Evolutionary conservation across 2,113 vertebrate genomes (phyloP).

Genomic region (Periophthalmodon schlosseri): DNA sequence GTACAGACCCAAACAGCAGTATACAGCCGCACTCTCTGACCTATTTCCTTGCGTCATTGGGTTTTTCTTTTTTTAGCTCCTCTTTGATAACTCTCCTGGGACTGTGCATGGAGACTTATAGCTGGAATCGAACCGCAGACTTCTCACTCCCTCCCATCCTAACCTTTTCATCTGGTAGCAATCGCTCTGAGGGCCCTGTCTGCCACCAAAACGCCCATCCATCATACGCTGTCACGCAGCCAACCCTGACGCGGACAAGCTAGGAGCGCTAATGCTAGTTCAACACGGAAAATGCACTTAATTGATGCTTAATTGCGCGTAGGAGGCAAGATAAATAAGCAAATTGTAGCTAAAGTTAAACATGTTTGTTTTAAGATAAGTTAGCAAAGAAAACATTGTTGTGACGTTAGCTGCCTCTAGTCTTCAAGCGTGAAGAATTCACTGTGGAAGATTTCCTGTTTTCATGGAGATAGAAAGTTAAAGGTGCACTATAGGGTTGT

Average conservation of each 20-base stretch:
- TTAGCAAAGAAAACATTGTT: conserved; percentile 49
- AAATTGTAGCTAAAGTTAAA: conserved; percentile 36
- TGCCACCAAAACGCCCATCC: conserved; percentile 76
- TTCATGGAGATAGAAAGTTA: too few relatives aligned
- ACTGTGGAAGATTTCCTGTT: too few relatives aligned
- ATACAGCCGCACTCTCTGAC: background rate
- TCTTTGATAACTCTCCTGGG: conserved; percentile 35
- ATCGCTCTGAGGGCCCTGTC: conserved; percentile 70
- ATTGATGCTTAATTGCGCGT: conserved; percentile 68
- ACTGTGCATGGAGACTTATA: conserved; percentile 37
- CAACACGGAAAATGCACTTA: conserved; percentile 76
- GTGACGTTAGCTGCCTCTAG: conserved; percentile 30
- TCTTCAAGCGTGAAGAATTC: conserved; percentile 64
- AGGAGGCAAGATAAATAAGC: conserved; percentile 45
- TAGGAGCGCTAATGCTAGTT: conserved; percentile 67
- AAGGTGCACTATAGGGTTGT: too few relatives aligned
- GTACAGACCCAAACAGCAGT: background rate
- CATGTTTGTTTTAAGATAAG: conserved; percentile 64
- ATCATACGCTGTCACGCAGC: conserved; percentile 75
- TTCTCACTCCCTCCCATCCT: conserved; percentile 53
- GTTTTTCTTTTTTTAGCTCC: conserved; percentile 40
- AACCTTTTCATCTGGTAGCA: conserved; percentile 82
- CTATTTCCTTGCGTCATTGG: background rate
- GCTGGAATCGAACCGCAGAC: conserved; percentile 57
- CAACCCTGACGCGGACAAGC: conserved; percentile 61